Base-by-base conservation (phyloP, 2,888 invertebrate species). In the Lasioglossum morio region DNA sequence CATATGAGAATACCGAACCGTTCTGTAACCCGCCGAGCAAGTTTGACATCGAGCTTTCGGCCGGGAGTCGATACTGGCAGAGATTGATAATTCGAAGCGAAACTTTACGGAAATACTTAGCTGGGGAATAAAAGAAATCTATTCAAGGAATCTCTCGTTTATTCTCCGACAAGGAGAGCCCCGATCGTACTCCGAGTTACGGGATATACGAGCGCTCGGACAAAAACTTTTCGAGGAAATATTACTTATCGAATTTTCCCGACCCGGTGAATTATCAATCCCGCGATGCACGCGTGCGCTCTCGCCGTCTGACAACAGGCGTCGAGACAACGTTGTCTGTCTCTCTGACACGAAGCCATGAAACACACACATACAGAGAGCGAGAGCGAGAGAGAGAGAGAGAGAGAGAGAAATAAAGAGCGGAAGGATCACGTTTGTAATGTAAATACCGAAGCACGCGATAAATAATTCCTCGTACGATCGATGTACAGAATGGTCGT, bases 381-480 rank as follows among this genome's bases (percentile, higher is more conserved):
- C 5, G 48, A 1, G 57, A 14, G 48, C 4, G 48, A 4, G 57
- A 60, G 27, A n/a, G 23, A 37, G n/a, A n/a, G 27, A 37, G 19
- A 69, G 37, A 34, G 19, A 48, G 27, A 69, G 37, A 7, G 4
- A 63, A 8, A 23, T 1, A 72, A 43, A 66, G 40, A 66, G 23
- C 37, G 10, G 27, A 37, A 37, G 43, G 72, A 76, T 75, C 76
- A 46, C 73, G 75, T 72, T 43, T 46, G 80, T 73, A 79, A 79
- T 79, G 79, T 80, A 79, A 75, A 74, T 74, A 75, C 70, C n/a
- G 40, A 66, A 40, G n/a, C 66, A n/a, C 57, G 37, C 63, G 73
- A 72, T 79, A 72, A 66, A 74, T 79, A 80, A 80, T 83, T 73
- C 75, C 63, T 23, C 53, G 83, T 74, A 75, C 69, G 75, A 82